A percentile compares a stretch with the other conserved stretches of the same genome.
These are phyloP conservation scores for Sphinx pinastri DNA, from an alignment of 2,888 invertebrate genomes.

Conservation along the genomic window DNA sequence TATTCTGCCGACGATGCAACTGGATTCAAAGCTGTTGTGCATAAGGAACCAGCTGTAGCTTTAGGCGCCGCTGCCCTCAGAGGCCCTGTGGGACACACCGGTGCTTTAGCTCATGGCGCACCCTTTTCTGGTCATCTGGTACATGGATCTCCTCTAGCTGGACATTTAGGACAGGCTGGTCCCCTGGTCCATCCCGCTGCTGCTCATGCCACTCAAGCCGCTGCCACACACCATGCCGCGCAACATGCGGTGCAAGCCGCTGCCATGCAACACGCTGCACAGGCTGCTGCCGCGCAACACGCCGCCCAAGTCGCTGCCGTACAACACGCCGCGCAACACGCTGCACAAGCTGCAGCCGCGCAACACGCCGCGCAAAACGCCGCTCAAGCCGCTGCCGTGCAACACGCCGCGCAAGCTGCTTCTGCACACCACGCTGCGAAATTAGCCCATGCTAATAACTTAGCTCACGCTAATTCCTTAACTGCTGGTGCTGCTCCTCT, in stretches of 20 bases:
- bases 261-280: constrained; percentile 33
- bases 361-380: constrained; percentile 33
- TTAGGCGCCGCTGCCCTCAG: constrained; percentile 40
- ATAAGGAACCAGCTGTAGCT: constrained; percentile 58
- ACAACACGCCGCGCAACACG: constrained; percentile 28
- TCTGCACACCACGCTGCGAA: constrained; percentile 34
- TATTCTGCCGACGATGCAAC: constrained; percentile 69
- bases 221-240: neutral
- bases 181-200: constrained; percentile 29
- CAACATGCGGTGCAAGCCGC: neutral
- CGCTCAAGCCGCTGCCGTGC: constrained; percentile 17
- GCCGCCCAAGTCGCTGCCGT: neutral
- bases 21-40: constrained; percentile 66
- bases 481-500: constrained; percentile 29
- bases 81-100: constrained; percentile 33
- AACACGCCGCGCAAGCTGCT: constrained; percentile 30
- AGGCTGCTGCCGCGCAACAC: constrained; percentile 32
- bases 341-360: constrained; percentile 31
- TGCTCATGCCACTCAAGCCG: constrained; percentile 40
- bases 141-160: constrained; percentile 25
- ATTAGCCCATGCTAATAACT: constrained; percentile 22
- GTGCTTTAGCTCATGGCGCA: constrained; percentile 34
- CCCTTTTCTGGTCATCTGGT: constrained; percentile 36
- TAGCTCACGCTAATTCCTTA: constrained; percentile 6
- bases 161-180: constrained; percentile 34